phyloP scores from a whole-genome alignment of 30 jellyfish, hydroid and myxozoan genomes.

The Aurelia coerulea region DNA sequence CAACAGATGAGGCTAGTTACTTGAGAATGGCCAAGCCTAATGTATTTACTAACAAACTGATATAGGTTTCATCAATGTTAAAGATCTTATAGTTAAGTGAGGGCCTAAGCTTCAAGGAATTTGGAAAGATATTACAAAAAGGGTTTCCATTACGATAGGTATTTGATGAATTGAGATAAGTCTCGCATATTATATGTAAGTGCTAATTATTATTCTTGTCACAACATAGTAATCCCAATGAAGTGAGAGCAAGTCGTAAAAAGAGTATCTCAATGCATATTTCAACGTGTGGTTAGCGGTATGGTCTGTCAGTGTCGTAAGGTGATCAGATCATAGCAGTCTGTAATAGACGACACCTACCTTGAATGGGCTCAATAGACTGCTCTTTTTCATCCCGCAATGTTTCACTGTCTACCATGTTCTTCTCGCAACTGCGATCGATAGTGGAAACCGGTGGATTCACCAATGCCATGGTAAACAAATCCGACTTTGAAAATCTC shows the following conservation, averaged over 20 bases:
- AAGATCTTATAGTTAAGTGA: too few relatives aligned
- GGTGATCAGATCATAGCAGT: constrained; percentile 43
- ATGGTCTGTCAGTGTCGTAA: constrained; percentile 56
- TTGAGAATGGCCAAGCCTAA: too few relatives aligned
- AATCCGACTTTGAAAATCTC: constrained; percentile 11
- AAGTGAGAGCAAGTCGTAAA: constrained; percentile 51
- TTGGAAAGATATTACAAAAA: not conserved
- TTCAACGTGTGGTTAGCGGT: constrained; percentile 75
- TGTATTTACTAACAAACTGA: too few relatives aligned
- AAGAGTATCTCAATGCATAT: constrained; percentile 49
- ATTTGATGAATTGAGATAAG: constrained; percentile 51
- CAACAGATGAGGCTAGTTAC: too few relatives aligned
- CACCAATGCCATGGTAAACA: constrained; percentile 62
- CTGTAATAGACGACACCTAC: constrained; percentile 50
- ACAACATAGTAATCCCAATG: constrained; percentile 76
- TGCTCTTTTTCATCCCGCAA: constrained; percentile 71
- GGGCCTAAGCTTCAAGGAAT: not conserved
- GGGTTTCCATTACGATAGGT: not conserved
- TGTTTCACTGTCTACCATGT: constrained; percentile 52
- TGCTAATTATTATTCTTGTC: constrained; percentile 68
- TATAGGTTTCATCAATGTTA: too few relatives aligned
- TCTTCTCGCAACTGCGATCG: constrained; percentile 68
- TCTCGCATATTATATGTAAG: constrained; percentile 52
- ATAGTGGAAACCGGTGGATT: constrained; percentile 45
- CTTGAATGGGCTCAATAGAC: constrained; percentile 68